Conservation (phyloP, 2,113 vertebrate species). For the Athene noctua region DNA sequence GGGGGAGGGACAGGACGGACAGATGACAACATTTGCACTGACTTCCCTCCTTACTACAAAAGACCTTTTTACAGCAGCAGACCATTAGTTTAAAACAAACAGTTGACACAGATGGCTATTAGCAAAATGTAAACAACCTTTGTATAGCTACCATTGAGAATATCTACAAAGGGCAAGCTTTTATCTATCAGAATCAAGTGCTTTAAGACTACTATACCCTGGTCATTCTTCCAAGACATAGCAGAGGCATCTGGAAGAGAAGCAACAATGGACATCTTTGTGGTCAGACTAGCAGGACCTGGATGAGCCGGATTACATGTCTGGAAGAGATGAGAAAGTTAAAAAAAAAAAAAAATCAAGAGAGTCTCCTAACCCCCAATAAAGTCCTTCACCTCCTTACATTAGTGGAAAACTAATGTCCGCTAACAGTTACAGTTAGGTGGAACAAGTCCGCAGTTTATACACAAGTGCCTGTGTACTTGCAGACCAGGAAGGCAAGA, state of each 20-base stretch:
- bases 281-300: not conserved
- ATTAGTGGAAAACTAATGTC: not conserved
- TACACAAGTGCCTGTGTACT: too few species aligned
- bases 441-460: not conserved
- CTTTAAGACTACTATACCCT: conserved; percentile 60
- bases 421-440: not conserved
- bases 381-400: not conserved
- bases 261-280: not conserved
- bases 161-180: not conserved
- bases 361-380: not conserved
- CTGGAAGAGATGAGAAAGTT: conserved; percentile 15
- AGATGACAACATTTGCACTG: not conserved
- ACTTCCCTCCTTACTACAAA: not conserved
- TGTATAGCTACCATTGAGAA: not conserved
- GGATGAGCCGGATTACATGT: fast-evolving
- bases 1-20: too few species aligned
- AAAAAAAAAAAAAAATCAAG: not conserved
- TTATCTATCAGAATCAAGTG: not conserved
- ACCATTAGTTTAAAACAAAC: not conserved
- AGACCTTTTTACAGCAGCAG: not conserved
- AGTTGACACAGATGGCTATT: not conserved
- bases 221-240: conserved; percentile 49
- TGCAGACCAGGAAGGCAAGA: not conserved
- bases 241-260: conserved; percentile 35
- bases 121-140: not conserved